phyloP scores from a whole-genome alignment of 2,797 vertebrate genomes.

The Limnodromus scolopaceus region DNA sequence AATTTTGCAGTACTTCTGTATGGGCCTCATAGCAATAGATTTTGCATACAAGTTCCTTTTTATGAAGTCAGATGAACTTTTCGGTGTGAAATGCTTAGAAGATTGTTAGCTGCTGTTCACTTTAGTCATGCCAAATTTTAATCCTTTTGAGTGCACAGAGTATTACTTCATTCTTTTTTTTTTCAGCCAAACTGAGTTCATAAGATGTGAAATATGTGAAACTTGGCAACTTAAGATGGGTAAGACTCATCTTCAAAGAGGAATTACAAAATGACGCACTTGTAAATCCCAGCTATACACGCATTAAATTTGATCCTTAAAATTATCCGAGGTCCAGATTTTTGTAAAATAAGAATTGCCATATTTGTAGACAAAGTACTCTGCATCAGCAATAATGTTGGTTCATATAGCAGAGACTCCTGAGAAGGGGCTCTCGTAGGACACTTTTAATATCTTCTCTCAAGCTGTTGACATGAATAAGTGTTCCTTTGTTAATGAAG shows the following conservation, averaged over 20 bases:
- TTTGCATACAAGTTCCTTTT: neutral
- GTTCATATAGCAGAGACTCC: neutral
- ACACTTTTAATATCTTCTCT: neutral
- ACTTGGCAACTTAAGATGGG: constrained; percentile 51
- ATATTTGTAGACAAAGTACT: neutral
- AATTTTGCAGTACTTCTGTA: neutral
- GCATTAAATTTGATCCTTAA: constrained; percentile 43
- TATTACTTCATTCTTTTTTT: constrained; percentile 45
- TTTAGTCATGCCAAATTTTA: constrained; percentile 34
- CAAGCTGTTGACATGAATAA: neutral
- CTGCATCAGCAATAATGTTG: neutral
- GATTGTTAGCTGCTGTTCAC: constrained; percentile 23
- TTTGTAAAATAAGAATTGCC: neutral
- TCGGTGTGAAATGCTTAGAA: neutral
- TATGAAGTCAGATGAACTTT: neutral
- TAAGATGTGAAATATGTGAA: constrained; percentile 30
- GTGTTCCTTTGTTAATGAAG: neutral
- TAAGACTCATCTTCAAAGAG: constrained; percentile 60
- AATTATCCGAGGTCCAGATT: neutral
- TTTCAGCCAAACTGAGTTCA: neutral
- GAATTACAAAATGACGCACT: constrained; percentile 31
- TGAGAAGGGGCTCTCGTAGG: neutral
- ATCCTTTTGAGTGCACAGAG: constrained; percentile 29
- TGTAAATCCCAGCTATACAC: constrained; percentile 35
- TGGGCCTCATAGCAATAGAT: neutral